A percentile compares a stretch with the other conserved stretches of the same genome.
These are phyloP conservation scores for Trypoxylon attenuatum DNA, from an alignment of 2,888 invertebrate genomes.

Conservation along the genomic window DNA sequence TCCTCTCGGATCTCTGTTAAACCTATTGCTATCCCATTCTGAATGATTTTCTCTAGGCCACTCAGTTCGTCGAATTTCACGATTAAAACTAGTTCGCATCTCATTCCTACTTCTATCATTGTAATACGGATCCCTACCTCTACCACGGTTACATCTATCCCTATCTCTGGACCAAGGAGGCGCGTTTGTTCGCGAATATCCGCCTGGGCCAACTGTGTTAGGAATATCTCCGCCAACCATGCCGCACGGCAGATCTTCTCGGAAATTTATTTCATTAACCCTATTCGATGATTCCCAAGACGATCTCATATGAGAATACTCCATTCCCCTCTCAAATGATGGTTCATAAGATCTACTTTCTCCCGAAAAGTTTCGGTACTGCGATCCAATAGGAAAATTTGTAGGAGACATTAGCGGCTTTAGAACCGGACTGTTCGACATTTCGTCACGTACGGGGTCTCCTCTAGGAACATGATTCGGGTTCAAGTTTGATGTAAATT, in stretches of 20 bases:
- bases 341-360: conserved; percentile 32
- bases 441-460: conserved; percentile 22
- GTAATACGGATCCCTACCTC: conserved; percentile 46
- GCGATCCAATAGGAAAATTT: conserved; percentile 31
- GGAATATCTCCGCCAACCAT: conserved; percentile 12
- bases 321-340: conserved; percentile 50
- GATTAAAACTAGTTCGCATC: conserved; percentile 42
- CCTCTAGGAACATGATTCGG: conserved; percentile 28
- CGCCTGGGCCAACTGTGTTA: background rate
- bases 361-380: conserved; percentile 34
- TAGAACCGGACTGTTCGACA: conserved; percentile 13
- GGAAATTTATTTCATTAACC: conserved; percentile 19
- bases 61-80: conserved; percentile 50
- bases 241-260: conserved; percentile 30
- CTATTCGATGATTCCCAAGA: conserved; percentile 45
- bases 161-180: conserved; percentile 43
- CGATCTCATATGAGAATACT: conserved; percentile 51
- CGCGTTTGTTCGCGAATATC: conserved; percentile 38
- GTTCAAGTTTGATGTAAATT: conserved; percentile 22
- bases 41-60: conserved; percentile 36
- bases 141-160: conserved; percentile 32
- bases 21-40: conserved; percentile 42
- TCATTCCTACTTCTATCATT: conserved; percentile 52
- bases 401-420: conserved; percentile 44
- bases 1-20: conserved; percentile 41